Percentiles rank a stretch among this genome's conserved stretches.
Evolutionary conservation across 2,797 vertebrate genomes (phyloP).

Genomic region (Diplodus sargus): DNA sequence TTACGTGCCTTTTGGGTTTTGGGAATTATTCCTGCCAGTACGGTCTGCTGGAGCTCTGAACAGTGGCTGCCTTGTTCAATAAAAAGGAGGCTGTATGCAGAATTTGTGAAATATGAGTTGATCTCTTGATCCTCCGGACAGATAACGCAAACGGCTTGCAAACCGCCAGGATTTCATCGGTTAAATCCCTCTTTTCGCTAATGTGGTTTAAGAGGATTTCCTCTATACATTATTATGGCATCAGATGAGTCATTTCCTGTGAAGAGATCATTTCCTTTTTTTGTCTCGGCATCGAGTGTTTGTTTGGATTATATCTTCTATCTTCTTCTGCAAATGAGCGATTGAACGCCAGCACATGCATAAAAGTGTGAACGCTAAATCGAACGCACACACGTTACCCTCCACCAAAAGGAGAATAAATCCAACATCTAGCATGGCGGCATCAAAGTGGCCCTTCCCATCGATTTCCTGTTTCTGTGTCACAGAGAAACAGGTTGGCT

Average conservation of each 20-base stretch:
- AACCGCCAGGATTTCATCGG: constrained; percentile 63
- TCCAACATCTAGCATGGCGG: neutral
- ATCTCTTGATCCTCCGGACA: constrained; percentile 56
- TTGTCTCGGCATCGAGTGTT: constrained; percentile 12
- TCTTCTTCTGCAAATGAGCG: neutral
- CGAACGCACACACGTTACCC: neutral
- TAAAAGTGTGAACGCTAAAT: neutral
- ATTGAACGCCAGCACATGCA: neutral
- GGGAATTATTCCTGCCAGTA: neutral
- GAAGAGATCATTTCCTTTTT: constrained; percentile 7
- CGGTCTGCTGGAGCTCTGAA: neutral
- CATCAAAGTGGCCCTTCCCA: constrained; percentile 45
- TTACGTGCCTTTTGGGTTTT: constrained; percentile 12
- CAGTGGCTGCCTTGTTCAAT: neutral
- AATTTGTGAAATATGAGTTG: constrained; percentile 50
- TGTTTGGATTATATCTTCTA: constrained; percentile 10
- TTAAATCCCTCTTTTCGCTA: constrained; percentile 62
- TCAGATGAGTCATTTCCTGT: constrained; percentile 27
- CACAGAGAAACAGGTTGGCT: constrained; percentile 47
- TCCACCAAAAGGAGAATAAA: neutral
- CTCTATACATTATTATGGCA: constrained; percentile 48
- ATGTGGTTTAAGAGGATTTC: constrained; percentile 73
- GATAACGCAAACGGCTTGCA: constrained; percentile 56
- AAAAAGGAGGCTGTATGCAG: neutral
- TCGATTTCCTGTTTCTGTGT: constrained; percentile 62